Base-by-base conservation (phyloP, 1,140 invertebrate species). In the Megalonaias nervosa region DNA sequence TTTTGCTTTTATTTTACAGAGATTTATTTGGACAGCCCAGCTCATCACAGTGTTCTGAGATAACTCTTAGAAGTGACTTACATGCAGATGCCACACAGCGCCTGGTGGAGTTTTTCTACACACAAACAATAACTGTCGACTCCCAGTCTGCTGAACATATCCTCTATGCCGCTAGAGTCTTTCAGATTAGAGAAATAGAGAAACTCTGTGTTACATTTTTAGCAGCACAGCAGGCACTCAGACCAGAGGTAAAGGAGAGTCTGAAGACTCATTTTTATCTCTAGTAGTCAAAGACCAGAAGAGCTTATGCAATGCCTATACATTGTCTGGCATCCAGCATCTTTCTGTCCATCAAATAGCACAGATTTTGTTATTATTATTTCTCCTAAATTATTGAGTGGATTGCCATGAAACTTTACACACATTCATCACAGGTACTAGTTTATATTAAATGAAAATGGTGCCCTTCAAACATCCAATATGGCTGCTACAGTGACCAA, bases 181-280 rank as follows among this genome's bases (percentile, higher is more conserved):
- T 78, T 14, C 76, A 78, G 65, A 78, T 78, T 31, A 78, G 74
- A 62, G 76, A 78, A 55, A 71, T 78, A 58, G 76, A 78, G 69
- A 78, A 78, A 72, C 66, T 78, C 19, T 78, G 76, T 61, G 74
- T 78, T 6, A 78, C 76, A 9, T 78, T 78, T 55, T 67, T 78
- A 19, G 76, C 76, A 23, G 76, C 76, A 55, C 76, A 78, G 57
- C 76, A 78, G 38, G 76, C 76, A 26, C 71, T 78, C 4, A 78
- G 69, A n/a, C 68, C 76, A 19, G 76, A 78, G 76, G 76, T 78
- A 58, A 48, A 60, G 48, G 16, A 56, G 26, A 38, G 9, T 5
- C 38, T 38, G 38, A 38, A 4, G 4, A 48, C 38, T 48, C 38
- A 48, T 48, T 48, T 48, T 48, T 48, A 48, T 48, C 6, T 48